Conservation (phyloP, 2,113 vertebrate species). For the Boleophthalmus pectinirostris region DNA sequence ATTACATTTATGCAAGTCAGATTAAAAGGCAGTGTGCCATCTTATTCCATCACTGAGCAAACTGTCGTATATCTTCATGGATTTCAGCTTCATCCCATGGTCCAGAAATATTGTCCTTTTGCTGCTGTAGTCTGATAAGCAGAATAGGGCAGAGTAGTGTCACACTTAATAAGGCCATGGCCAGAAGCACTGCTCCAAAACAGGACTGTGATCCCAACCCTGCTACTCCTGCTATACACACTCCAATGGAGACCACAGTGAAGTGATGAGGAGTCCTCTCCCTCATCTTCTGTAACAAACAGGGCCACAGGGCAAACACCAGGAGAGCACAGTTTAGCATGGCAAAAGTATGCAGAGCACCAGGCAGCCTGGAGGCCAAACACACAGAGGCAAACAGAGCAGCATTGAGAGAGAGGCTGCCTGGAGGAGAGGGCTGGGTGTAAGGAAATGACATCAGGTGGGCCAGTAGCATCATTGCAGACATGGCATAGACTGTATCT, state of each 20-base stretch:
- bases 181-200: constrained; percentile 83
- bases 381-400: constrained; percentile 96
- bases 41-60: constrained; percentile 65
- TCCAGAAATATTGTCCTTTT: constrained; percentile 97
- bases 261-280: constrained; percentile 78
- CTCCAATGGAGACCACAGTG: constrained; percentile 79
- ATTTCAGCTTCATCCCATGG: constrained; percentile 99
- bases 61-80: constrained; percentile 88
- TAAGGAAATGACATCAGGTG: constrained; percentile 95
- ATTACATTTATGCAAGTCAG: background rate
- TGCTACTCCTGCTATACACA: constrained; percentile 77
- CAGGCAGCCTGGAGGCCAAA: constrained; percentile 89
- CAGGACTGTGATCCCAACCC: constrained; percentile 81
- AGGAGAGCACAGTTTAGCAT: constrained; percentile 93
- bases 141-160: constrained; percentile 88
- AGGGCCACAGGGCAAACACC: constrained; percentile 96
- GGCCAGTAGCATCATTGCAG: constrained; percentile 90
- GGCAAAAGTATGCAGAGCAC: constrained; percentile 89
- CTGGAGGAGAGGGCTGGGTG: constrained; percentile 86
- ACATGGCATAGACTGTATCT: constrained; percentile 96
- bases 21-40: background rate
- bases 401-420: constrained; percentile 93
- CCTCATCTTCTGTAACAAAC: constrained; percentile 89
- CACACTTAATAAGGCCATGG: constrained; percentile 79
- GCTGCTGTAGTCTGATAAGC: constrained; percentile 87